phyloP scores from a whole-genome alignment of 2,113 vertebrate species.

The Melanostigma gelatinosum region DNA sequence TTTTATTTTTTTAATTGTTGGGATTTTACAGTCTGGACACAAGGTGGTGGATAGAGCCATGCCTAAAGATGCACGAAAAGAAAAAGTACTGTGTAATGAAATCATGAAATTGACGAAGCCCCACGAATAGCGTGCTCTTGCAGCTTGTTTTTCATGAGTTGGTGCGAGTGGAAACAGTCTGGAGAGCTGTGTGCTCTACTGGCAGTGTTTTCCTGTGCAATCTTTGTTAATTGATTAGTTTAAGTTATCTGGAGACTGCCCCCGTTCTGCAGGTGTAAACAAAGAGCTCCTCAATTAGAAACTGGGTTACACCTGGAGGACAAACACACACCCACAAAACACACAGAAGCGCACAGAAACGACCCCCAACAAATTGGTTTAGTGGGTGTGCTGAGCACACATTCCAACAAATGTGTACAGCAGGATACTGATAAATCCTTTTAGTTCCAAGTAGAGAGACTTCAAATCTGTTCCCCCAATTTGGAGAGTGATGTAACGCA shows the following conservation, averaged over 20 bases:
- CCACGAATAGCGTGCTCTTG: background rate
- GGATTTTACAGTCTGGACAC: background rate
- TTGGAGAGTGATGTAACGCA: slow-evolving; percentile 49
- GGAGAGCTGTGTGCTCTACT: slow-evolving; percentile 34
- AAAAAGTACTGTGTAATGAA: slow-evolving; percentile 1
- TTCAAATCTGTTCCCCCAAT: slow-evolving; percentile 50
- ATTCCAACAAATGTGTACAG: slow-evolving; percentile 48
- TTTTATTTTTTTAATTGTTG: slow-evolving; percentile 13
- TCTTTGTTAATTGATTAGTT: slow-evolving; percentile 75
- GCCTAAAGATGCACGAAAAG: background rate
- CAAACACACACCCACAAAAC: slow-evolving; percentile 45
- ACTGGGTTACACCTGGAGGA: slow-evolving; percentile 79
- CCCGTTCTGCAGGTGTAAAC: slow-evolving; percentile 77
- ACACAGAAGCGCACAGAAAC: slow-evolving; percentile 38
- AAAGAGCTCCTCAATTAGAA: slow-evolving; percentile 70
- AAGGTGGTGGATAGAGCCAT: background rate
- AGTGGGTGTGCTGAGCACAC: slow-evolving; percentile 47
- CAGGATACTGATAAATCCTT: slow-evolving; percentile 57
- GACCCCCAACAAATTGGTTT: slow-evolving; percentile 56
- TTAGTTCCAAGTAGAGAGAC: slow-evolving; percentile 58
- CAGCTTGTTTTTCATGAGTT: slow-evolving; percentile 3
- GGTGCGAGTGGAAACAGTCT: slow-evolving; percentile 9
- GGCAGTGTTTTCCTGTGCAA: slow-evolving; percentile 47
- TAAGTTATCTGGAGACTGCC: slow-evolving; percentile 69
- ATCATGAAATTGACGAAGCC: slow-evolving; percentile 6